Base-by-base conservation (phyloP, 1,140 invertebrate genomes). In the Penaeus indicus region DNA sequence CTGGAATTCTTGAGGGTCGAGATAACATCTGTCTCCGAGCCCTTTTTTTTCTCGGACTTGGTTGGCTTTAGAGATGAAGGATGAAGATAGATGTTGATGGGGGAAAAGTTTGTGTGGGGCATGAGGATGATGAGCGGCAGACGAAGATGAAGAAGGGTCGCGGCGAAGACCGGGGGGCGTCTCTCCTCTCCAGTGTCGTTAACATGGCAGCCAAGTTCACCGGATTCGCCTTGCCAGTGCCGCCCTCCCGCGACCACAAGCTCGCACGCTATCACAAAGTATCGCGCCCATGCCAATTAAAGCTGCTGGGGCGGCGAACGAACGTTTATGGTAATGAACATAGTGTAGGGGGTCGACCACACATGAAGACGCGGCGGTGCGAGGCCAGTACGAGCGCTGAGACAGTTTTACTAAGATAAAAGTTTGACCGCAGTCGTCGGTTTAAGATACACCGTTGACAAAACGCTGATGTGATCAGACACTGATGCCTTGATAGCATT, bases 271-370 rank as follows among this genome's bases (percentile, higher is more conserved):
- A 54, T 80, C 78, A 80, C 78, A 80, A 54, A 54, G 78, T 80
- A 80, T 80, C 80, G 80, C 80, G 79, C 27, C 61, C 42, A 22
- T 61, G 21, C 47, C 61, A 54, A 82, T 61, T 62, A 25, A 63
- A 63, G 32, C 60, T 61, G 47, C 13, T 63, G 19, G n/a, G n/a
- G 61, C 47, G 61, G 80, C 61, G 80, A 82, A 27, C 80, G 80
- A 82, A 82, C 80, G 60, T 82, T 63, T 82, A 63, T 82, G 80
- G 61, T 82, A 82, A 82, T 63, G 80, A 82, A 27, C 80, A 63
- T 61, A 64, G 32, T 61, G 81, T 63, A 83, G 81, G 63, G 60
- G 81, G 62, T 63, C 81, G 81, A 63, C 61, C 81, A 64, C 60
- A 83, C 81, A 83, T 83, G 81, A 83, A 64, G 81, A 32, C 54